Evolutionary conservation across 2,113 vertebrate species (phyloP), one percentile per base, ranked within the genome.

Genomic region (Illadopsis cleaveri): DNA sequence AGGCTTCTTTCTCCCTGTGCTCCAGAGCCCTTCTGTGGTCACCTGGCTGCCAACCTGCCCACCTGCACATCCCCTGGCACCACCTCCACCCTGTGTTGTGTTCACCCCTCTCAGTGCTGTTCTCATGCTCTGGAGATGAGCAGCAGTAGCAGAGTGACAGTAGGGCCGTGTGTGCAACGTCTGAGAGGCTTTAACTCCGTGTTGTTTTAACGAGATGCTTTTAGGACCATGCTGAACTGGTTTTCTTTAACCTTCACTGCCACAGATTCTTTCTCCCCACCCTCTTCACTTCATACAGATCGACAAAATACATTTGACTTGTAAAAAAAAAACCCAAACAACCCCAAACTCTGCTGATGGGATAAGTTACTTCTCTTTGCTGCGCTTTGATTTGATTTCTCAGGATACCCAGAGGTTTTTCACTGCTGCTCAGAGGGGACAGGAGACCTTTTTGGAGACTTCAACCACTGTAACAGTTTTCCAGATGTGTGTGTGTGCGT

Each of bases 351-450:
- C 28, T 57, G 51, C 50, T 57, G 68, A 45, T 45, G 62, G 82
- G 88, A 15, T 68, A 64, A 66, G 54, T 90, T 79, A 19, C 48
- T 64, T 57, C 47, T 87, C 58, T 68, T 82, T 37, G 35, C 65
- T 68, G 77, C 3, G 4, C 83, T 92, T 95, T 9, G 35, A 35
- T 93, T 94, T 95, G 86, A 82, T 86, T 76, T 95, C 97, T 98
- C 98, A 98, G 98, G 96, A 97, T 94, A 84, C 51, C 89, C 94
- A 89, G 87, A 88, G 37, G 72, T 93, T 95, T 95, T 60, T 71
- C 72, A 73, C 90, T 97, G 97, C 97, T 97, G 94, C 97, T 97
- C 87, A 95, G 95, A 76, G 79, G 81, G 86, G 87, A 84, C 57
- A 96, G 68, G 68, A 80, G 93, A 93, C 96, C 97, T 95, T 96